Evolutionary conservation across 2,888 invertebrate genomes (phyloP).

Genomic region (Nebria brevicollis): DNA sequence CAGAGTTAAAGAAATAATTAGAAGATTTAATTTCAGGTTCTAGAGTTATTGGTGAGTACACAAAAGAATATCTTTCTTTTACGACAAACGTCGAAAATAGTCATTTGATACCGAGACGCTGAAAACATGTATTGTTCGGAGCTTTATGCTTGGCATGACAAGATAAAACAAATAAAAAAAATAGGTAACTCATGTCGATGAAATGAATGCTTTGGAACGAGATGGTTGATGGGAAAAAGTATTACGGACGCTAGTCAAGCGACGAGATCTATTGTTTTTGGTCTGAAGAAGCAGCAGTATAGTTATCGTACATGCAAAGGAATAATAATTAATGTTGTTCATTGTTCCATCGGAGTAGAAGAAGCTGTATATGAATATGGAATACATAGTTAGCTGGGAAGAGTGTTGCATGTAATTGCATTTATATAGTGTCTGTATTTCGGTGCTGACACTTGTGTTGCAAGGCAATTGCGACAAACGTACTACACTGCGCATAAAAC

Average conservation of each 20-base stretch:
- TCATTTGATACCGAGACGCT: not conserved
- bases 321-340: constrained; percentile 27
- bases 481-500: not conserved
- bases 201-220: not conserved
- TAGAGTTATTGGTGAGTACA: not conserved
- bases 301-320: constrained; percentile 15
- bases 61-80: not conserved
- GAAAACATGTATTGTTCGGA: not conserved
- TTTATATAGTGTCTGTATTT: not conserved
- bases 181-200: not conserved
- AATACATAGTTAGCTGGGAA: not conserved
- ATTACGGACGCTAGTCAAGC: no score
- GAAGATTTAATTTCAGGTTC: not conserved
- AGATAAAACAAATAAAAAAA: not conserved
- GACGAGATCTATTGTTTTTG: not conserved
- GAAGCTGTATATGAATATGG: not conserved
- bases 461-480: not conserved
- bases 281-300: not conserved
- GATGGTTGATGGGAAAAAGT: not conserved
- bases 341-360: constrained; percentile 16
- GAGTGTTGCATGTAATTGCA: not conserved
- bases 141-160: not conserved
- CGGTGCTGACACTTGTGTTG: not conserved
- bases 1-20: no score
- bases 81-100: not conserved